These are phyloP conservation scores for Hoplodrina blanda DNA, from an alignment of 2,888 invertebrate species.

Conservation along the genomic window DNA sequence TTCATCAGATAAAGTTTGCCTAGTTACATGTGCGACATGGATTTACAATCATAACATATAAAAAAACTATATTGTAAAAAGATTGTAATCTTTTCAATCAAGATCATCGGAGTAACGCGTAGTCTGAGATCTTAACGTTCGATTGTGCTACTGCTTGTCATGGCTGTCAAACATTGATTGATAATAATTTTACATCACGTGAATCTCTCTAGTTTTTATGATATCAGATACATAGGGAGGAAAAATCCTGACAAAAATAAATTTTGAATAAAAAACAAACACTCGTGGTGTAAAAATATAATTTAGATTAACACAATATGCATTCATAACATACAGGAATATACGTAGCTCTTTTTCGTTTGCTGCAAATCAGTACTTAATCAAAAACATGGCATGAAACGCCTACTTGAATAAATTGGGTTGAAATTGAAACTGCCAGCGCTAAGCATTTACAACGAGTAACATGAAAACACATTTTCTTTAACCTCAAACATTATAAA, in stretches of 20 bases:
- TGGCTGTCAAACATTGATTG: constrained; percentile 44
- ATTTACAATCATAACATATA: neutral
- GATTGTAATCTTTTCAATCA: constrained; percentile 16
- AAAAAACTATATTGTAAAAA: neutral
- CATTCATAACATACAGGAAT: neutral
- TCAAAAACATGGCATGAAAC: constrained; percentile 17
- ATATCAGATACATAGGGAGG: neutral
- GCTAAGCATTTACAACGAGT: constrained; percentile 13
- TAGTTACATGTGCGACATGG: neutral
- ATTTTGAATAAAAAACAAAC: neutral
- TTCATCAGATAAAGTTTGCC: neutral
- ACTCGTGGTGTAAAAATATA: neutral
- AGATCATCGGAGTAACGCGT: neutral
- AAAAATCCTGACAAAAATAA: neutral
- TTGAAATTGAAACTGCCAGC: constrained; percentile 23
- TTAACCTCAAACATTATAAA: constrained; percentile 31
- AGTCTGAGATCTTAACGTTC: constrained; percentile 20
- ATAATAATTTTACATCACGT: constrained; percentile 42
- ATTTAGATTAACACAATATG: neutral
- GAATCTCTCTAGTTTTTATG: constrained; percentile 1
- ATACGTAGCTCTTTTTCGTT: neutral
- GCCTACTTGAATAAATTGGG: constrained; percentile 23
- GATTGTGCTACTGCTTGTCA: constrained; percentile 8
- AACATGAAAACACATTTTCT: constrained; percentile 40
- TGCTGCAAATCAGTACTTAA: constrained; percentile 8